Base-by-base conservation (phyloP, 2,888 invertebrate species). In the Patella ulyssiponensis region DNA sequence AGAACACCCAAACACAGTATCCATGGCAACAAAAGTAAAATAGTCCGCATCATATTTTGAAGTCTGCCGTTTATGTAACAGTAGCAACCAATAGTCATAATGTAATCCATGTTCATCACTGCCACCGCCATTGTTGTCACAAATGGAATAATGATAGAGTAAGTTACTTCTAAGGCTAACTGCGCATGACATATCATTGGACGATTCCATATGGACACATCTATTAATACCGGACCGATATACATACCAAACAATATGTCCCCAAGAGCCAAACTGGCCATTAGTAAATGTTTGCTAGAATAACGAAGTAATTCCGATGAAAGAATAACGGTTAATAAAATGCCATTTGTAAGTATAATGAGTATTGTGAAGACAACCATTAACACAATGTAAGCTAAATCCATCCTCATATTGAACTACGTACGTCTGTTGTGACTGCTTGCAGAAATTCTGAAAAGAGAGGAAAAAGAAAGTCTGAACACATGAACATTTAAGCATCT, bases 171-270 rank as follows among this genome's bases (percentile, higher is more conserved):
- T 23, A 64, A 64, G 20, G 64, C 64, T 64, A 64, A 64, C 23
- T 64, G 64, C 20, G 64, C 64, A 20, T 64, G 64, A 64, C 64
- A 64, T 3, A 64, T 64, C 64, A 64, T 64, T 12, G 64, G 64
- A 12, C 64, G 20, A 14, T 23, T 64, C 64, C 64, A 64, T 23
- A 64, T 64, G 23, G 64, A 64, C 64, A 64, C 64, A 14, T 64
- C 64, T 23, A 64, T 64, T 23, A 64, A 23, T 23, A 64, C 64
- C 11, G 64, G 64, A 12, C 64, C 64, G 12, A 64, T 20, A 20
- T 64, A 64, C 20, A 64, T 12, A 20, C 64, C 64, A 20, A 64
- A 23, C 20, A 64, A 12, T 12, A 64, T 64, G 23, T 64, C 64
- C 23, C 64, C 64, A 64, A 64, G 20, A 64, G 64, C 20, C 4